A percentile compares a stretch with the other conserved stretches of the same genome.
These are phyloP conservation scores for Aphodius granarius DNA, from an alignment of 2,888 invertebrate genomes.

Conservation along the genomic window DNA sequence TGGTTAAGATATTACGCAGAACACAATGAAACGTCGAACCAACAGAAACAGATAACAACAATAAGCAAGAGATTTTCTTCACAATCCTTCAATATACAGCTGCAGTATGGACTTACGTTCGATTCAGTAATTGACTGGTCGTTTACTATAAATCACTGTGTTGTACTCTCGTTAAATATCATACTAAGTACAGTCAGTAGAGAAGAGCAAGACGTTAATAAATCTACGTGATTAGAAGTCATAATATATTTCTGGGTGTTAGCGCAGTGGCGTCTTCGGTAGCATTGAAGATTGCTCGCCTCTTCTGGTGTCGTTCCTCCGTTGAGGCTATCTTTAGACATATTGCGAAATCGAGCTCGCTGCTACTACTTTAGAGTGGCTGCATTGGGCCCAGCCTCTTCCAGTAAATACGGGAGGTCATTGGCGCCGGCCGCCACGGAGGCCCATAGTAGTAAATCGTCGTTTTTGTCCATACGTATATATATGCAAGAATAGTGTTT, in stretches of 20 bases:
- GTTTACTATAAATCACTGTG: no score
- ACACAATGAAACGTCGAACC: no score
- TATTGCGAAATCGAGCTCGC: not conserved
- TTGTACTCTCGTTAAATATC: no score
- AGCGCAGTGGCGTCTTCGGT: not conserved
- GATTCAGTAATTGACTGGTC: no score
- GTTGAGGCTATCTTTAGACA: not conserved
- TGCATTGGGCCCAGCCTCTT: not conserved
- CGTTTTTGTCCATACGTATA: not conserved
- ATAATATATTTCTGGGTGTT: not conserved
- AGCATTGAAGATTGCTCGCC: not conserved
- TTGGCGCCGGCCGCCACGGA: not conserved
- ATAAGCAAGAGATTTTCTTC: no score
- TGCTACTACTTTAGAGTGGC: not conserved
- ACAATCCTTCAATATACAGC: no score
- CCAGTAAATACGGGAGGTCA: not conserved
- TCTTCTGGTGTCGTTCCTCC: not conserved
- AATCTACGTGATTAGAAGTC: not conserved
- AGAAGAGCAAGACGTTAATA: no score
- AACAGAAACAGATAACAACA: no score
- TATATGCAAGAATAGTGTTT: not conserved
- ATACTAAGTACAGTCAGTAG: no score
- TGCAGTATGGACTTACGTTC: no score
- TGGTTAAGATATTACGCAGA: no score
- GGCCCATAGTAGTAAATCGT: not conserved